Percentiles rank a stretch among this genome's conserved stretches.
Conservation (phyloP, 2,888 invertebrate species). For the Tanypteryx hageni region DNA sequence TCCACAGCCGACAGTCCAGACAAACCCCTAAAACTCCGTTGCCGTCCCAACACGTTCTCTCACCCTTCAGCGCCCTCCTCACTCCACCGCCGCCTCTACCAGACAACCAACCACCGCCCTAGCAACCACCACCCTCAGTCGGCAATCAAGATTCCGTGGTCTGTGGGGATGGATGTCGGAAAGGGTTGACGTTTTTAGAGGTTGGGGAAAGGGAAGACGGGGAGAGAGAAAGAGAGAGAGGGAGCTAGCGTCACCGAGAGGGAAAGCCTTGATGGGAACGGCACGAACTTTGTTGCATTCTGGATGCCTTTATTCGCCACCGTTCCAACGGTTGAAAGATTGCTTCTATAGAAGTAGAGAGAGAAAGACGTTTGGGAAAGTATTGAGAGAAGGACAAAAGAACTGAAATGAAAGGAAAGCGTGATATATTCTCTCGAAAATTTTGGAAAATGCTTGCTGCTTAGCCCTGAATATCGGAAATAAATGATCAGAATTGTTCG, state of each 20-base stretch:
- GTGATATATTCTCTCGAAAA: background rate
- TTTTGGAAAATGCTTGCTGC: too few species aligned
- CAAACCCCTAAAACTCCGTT: background rate
- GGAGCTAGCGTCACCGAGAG: background rate
- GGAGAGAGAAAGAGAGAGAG: background rate
- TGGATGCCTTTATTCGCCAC: background rate
- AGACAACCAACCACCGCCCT: background rate
- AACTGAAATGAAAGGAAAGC: background rate
- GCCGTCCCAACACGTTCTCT: slow-evolving; percentile 13
- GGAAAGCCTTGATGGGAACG: background rate
- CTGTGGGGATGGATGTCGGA: background rate
- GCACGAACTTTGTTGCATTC: background rate
- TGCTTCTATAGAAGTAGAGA: background rate
- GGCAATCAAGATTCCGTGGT: slow-evolving; percentile 55
- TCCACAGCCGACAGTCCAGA: slow-evolving; percentile 34
- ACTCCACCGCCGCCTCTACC: background rate
- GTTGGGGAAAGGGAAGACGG: background rate
- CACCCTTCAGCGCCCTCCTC: background rate
- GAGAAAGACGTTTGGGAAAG: background rate
- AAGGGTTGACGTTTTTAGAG: slow-evolving; percentile 51
- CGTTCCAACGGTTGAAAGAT: background rate
- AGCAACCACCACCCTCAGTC: slow-evolving; percentile 37
- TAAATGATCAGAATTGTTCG: too few species aligned
- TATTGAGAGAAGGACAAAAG: background rate
- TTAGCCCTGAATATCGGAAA: too few species aligned